Evolutionary conservation across 1,140 invertebrate species (phyloP).

Genomic region (Druon quercuslanigerum): DNA sequence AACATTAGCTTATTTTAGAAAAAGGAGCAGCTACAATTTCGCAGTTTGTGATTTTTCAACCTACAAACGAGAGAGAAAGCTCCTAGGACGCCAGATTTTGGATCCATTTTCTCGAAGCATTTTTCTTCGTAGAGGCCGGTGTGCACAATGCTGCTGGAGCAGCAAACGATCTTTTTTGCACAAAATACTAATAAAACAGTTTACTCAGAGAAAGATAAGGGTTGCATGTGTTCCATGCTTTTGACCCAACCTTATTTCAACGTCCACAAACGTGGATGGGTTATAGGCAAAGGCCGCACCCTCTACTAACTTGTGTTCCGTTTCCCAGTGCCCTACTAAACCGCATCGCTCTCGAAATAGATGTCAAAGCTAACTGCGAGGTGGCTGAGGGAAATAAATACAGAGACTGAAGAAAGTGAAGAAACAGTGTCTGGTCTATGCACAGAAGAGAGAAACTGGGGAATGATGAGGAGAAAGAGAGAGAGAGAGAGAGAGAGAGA

Average conservation of each 20-base stretch:
- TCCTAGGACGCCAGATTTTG: too few relatives aligned
- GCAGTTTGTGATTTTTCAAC: too few relatives aligned
- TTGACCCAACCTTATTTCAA: slow-evolving; percentile 11
- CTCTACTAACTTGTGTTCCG: slow-evolving; percentile 39
- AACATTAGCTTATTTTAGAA: too few relatives aligned
- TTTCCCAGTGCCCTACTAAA: slow-evolving; percentile 51
- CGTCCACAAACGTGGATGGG: slow-evolving; percentile 17
- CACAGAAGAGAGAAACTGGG: slow-evolving; percentile 4
- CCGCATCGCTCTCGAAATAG: slow-evolving; percentile 43
- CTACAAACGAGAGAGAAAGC: too few relatives aligned
- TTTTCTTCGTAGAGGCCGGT: too few relatives aligned
- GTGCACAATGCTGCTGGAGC: too few relatives aligned
- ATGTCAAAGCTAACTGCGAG: slow-evolving; percentile 16
- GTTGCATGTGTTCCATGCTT: neutral
- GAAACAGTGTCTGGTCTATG: neutral
- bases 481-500: neutral
- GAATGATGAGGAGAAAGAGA: neutral
- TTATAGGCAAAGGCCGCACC: slow-evolving; percentile 48
- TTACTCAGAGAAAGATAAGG: neutral
- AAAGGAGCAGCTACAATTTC: too few relatives aligned
- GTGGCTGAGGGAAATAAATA: slow-evolving; percentile 3
- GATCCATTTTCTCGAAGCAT: too few relatives aligned
- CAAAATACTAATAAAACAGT: too few relatives aligned
- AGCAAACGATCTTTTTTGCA: too few relatives aligned
- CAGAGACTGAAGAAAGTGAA: neutral